phyloP scores from a whole-genome alignment of 2,113 vertebrate species.

The Crotalus viridis region DNA sequence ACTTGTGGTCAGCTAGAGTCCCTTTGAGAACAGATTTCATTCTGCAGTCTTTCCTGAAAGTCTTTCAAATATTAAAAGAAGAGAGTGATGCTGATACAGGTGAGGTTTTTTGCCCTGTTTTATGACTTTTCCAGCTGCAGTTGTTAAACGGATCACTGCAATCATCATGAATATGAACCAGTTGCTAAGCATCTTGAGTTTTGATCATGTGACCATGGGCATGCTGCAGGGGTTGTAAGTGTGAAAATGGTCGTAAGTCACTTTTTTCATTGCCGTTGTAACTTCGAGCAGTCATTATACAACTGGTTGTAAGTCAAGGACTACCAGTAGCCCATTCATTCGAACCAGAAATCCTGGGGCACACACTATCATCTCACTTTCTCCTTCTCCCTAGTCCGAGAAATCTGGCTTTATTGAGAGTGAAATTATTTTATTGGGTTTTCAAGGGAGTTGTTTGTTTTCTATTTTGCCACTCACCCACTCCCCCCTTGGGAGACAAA shows the following conservation, averaged over 20 bases:
- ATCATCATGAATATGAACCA: too few relatives aligned
- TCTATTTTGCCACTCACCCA: neutral
- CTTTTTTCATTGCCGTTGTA: too few relatives aligned
- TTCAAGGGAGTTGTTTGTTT: neutral
- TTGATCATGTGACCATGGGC: too few relatives aligned
- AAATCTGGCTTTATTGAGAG: neutral
- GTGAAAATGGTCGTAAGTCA: too few relatives aligned
- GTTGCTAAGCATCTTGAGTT: too few relatives aligned
- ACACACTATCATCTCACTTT: neutral
- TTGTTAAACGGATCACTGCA: too few relatives aligned
- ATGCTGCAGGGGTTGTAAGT: too few relatives aligned
- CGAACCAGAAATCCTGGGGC: neutral
- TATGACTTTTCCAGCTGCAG: too few relatives aligned
- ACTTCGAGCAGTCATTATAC: too few relatives aligned
- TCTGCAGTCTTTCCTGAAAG: neutral
- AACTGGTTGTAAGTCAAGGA: too few relatives aligned
- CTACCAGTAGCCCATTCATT: neutral
- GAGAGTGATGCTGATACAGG: neutral
- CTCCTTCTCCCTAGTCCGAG: neutral
- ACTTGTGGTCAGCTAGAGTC: neutral
- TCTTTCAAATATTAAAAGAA: neutral
- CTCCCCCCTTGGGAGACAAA: neutral
- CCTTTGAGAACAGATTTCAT: neutral
- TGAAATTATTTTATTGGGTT: constrained; percentile 2
- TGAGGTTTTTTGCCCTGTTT: neutral